phyloP scores from a whole-genome alignment of 2,113 vertebrate species.

The Chaenogobius annularis region DNA sequence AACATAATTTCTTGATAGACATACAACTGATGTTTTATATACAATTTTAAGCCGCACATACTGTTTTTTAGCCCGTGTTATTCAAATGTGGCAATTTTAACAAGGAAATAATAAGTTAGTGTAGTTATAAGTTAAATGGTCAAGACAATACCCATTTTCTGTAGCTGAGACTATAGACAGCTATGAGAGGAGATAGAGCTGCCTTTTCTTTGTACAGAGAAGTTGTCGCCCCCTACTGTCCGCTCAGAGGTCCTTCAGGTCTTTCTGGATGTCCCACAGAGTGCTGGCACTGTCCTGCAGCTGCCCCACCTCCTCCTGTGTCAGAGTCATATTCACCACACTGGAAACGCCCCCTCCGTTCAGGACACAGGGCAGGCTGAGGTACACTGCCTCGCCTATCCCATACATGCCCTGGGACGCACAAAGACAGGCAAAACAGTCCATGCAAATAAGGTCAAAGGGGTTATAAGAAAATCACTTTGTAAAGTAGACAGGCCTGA shows the following conservation, averaged over 20 bases:
- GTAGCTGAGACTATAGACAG: constrained; percentile 23
- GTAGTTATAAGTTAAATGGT: background rate
- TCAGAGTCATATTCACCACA: constrained; percentile 91
- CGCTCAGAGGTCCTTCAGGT: constrained; percentile 83
- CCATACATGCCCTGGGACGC: constrained; percentile 87
- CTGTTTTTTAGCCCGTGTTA: background rate
- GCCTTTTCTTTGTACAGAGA: background rate
- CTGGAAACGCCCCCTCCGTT: constrained; percentile 83
- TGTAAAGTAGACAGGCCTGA: background rate
- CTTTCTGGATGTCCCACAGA: constrained; percentile 91
- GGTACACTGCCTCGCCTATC: constrained; percentile 87
- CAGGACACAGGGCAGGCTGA: constrained; percentile 90
- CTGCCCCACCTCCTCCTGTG: constrained; percentile 84
- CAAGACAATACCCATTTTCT: constrained; percentile 3
- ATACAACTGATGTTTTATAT: background rate
- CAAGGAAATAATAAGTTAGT: background rate
- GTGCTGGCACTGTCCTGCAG: constrained; percentile 87
- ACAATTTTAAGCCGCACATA: background rate
- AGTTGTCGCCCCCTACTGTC: constrained; percentile 17
- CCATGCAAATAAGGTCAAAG: background rate
- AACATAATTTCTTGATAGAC: background rate
- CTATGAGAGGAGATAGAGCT: background rate
- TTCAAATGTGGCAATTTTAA: background rate
- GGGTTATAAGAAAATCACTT: background rate
- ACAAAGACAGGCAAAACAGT: background rate